phyloP scores from a whole-genome alignment of 2,113 vertebrate species.

The Sinocyclocheilus maitianheensis region DNA sequence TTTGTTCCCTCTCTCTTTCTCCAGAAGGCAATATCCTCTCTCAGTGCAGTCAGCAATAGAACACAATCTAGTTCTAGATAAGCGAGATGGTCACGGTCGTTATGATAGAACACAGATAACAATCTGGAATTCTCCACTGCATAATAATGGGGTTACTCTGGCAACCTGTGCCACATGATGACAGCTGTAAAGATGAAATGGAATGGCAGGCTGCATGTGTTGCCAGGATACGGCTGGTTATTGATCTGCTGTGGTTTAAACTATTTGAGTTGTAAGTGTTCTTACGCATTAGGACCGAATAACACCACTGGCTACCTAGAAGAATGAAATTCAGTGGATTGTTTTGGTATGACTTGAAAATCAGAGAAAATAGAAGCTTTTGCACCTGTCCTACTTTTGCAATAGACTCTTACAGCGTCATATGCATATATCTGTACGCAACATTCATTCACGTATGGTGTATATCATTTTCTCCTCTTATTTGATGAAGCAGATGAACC shows the following conservation, averaged over 20 bases:
- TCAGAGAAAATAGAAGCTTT: conserved; percentile 52
- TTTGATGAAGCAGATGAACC: conserved; percentile 44
- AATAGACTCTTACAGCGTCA: conserved; percentile 53
- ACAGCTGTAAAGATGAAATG: conserved; percentile 59
- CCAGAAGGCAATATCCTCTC: no score
- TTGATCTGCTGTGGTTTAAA: conserved; percentile 43
- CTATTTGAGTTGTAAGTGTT: conserved; percentile 20
- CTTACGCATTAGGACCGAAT: background rate
- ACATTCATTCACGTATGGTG: conserved; percentile 55
- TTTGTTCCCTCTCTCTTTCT: conserved; percentile 19
- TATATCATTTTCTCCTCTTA: conserved; percentile 48
- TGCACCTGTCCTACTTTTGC: conserved; percentile 44
- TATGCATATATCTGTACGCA: conserved; percentile 42
- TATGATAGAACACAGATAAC: conserved; percentile 50
- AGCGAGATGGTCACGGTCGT: conserved; percentile 15
- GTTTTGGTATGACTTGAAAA: background rate
- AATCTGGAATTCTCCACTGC: conserved; percentile 30
- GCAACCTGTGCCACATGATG: conserved; percentile 61
- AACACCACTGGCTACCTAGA: conserved; percentile 36
- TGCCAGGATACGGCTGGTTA: conserved; percentile 68
- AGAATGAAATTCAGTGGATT: conserved; percentile 29
- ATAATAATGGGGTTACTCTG: conserved; percentile 63
- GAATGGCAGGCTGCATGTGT: conserved; percentile 56
- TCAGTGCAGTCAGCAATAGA: no score
- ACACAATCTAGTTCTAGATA: no score